Evolutionary conservation across 2,888 invertebrate genomes (phyloP), one percentile per base, ranked within the genome.

Genomic region (Drosophila ezoana): DNA sequence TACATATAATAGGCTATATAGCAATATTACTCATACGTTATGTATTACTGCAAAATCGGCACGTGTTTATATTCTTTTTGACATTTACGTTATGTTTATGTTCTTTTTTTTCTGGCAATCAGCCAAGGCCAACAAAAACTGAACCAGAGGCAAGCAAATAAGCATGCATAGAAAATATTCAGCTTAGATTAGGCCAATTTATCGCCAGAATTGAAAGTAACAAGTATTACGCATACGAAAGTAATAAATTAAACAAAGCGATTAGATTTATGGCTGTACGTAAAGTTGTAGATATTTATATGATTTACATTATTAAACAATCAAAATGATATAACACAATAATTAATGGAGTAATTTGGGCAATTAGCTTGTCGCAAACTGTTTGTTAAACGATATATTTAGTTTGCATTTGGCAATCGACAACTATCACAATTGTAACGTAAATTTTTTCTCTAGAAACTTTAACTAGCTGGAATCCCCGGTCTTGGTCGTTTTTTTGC

Each of bases 101-200:
- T 33, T 38, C 59, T 62, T 59, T 72, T 60, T 81, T 35, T 64
- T 57, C 61, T 77, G 87, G 81, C 87, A 81, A 54, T 65, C 65
- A 62, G 87, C 81, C 87, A 81, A 70, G 56, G 67, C 56, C 58
- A 54, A 71, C 41, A 62, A 62, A 62, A 63, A 57, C 53, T 45
- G 16, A 32, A 23, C 10, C 37, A 58, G 28, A 49, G n/a, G 10
- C 23, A 13, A 43, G 40, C 44, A 44, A 53, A 51, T 53, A 43
- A 43, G 10, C 44, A 44, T 8, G 57, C 59, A 59, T 49, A 43
- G 8, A 68, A 68, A 37, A 61, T 40, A 47, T 58, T 40, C 20
- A 45, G 23, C 52, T 20, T 44, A 59, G 49, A 54, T 56, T 53
- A 20, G 18, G 43, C 58, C 52, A 49, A 56, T 48, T 67, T 37